phyloP scores from a whole-genome alignment of 2,888 invertebrate species.

The Chymomyza amoena region DNA sequence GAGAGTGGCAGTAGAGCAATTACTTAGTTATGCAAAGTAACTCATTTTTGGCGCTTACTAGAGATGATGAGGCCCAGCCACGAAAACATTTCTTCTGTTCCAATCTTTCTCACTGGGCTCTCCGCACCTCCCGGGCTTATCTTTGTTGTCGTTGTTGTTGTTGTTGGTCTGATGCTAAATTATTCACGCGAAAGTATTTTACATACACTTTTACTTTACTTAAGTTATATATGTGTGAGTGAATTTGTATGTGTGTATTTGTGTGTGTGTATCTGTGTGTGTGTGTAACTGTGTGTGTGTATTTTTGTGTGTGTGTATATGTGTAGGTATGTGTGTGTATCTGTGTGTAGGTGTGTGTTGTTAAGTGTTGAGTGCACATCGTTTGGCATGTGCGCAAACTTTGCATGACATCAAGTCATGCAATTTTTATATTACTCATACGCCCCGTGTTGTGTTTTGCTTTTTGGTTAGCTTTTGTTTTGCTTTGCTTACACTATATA shows the following conservation, averaged over 20 bases:
- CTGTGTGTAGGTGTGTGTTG: constrained; percentile 11
- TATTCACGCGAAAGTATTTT: constrained; percentile 66
- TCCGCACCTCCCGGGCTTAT: constrained; percentile 9
- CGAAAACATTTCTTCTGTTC: not conserved
- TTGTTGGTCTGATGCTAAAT: constrained; percentile 32
- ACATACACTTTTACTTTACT: constrained; percentile 56
- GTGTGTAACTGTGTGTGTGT: too few species aligned
- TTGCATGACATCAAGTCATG: constrained; percentile 54
- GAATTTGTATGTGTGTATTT: too few species aligned
- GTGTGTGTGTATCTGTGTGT: not conserved
- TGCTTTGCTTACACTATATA: not conserved
- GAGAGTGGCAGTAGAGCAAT: constrained; percentile 33
- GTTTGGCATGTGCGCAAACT: constrained; percentile 17
- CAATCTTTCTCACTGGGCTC: too few species aligned
- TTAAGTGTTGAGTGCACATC: constrained; percentile 58
- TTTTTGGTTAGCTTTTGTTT: not conserved
- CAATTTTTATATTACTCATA: constrained; percentile 56
- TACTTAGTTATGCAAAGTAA: constrained; percentile 72
- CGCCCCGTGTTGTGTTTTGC: constrained; percentile 8
- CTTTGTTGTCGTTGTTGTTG: constrained; percentile 11
- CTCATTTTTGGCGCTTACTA: constrained; percentile 58
- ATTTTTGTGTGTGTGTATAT: not conserved
- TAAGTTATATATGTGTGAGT: constrained; percentile 23
- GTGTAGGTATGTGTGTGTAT: too few species aligned
- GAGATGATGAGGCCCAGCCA: constrained; percentile 14